Percentiles rank a stretch among this genome's conserved stretches.
Evolutionary conservation across 2,113 vertebrate genomes (phyloP).

Genomic region (Cochlearius cochlearius): DNA sequence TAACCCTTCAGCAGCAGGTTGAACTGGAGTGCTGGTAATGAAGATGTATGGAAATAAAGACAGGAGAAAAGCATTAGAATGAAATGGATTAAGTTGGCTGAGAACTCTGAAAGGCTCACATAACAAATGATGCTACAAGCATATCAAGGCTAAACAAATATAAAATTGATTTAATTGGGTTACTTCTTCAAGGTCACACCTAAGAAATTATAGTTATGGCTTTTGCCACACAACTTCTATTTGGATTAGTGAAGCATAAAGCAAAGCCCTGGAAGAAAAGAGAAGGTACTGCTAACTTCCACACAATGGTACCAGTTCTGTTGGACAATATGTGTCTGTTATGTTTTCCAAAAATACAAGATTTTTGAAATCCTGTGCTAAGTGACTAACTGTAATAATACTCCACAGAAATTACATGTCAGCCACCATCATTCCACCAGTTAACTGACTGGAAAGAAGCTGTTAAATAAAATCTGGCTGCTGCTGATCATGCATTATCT

Average conservation of each 20-base stretch:
- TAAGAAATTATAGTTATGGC: not conserved
- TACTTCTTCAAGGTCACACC: slow-evolving; percentile 15
- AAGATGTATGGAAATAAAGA: slow-evolving; percentile 59
- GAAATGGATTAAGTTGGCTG: slow-evolving; percentile 26
- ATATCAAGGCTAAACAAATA: slow-evolving; percentile 32
- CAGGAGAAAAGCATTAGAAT: not conserved
- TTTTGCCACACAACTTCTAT: not conserved
- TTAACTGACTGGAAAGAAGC: not conserved
- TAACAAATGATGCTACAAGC: slow-evolving; percentile 3
- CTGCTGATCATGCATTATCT: not conserved
- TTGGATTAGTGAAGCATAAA: not conserved
- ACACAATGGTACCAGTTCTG: not conserved
- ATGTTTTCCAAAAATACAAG: not conserved
- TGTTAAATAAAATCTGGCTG: not conserved
- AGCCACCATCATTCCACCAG: not conserved
- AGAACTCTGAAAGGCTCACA: not conserved
- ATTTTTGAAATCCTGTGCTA: not conserved
- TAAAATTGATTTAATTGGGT: slow-evolving; percentile 3
- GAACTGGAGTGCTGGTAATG: slow-evolving; percentile 38
- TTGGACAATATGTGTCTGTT: not conserved
- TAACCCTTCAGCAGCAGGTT: slow-evolving; percentile 36
- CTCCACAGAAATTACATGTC: not conserved
- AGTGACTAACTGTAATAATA: not conserved
- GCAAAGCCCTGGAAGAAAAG: not conserved
- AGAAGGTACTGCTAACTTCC: not conserved